Percentiles rank a stretch among this genome's conserved stretches.
Evolutionary conservation across 2,797 vertebrate genomes (phyloP).

Genomic region (Cirrhinus mrigala): DNA sequence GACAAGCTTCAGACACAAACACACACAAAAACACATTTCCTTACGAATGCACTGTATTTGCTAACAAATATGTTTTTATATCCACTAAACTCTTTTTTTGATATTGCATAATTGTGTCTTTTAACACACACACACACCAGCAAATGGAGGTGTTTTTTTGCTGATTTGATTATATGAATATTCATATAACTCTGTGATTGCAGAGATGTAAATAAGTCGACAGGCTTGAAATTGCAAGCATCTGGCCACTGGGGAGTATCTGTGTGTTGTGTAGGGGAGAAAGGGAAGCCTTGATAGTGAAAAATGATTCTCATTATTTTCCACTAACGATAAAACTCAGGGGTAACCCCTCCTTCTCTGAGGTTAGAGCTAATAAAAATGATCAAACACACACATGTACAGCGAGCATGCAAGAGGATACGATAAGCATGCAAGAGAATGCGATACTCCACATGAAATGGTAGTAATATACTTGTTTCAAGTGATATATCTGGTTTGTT

Average conservation of each 20-base stretch:
- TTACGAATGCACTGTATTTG: background rate
- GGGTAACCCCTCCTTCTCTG: background rate
- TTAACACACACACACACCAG: slow-evolving; percentile 29
- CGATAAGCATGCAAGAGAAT: background rate
- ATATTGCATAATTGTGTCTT: slow-evolving; percentile 28
- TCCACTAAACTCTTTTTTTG: background rate
- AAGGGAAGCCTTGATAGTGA: slow-evolving; percentile 35
- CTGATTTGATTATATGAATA: slow-evolving; percentile 67
- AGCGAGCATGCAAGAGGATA: background rate
- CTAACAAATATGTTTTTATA: background rate
- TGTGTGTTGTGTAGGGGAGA: slow-evolving; percentile 12
- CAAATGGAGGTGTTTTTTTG: slow-evolving; percentile 64
- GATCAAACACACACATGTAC: slow-evolving; percentile 1
- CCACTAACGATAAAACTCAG: slow-evolving; percentile 39
- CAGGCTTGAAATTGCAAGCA: slow-evolving; percentile 68
- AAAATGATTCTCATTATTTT: slow-evolving; percentile 50
- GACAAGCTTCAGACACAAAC: background rate
- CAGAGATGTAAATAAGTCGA: slow-evolving; percentile 74
- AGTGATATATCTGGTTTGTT: slow-evolving; percentile 20
- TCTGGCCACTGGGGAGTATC: slow-evolving; percentile 65
- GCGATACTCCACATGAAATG: background rate
- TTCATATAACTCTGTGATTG: slow-evolving; percentile 67
- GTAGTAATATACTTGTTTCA: background rate
- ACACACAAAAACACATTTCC: background rate
- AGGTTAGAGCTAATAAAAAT: slow-evolving; percentile 26